phyloP scores from a whole-genome alignment of 1,140 invertebrate genomes.

The Potamilus streckersoni region DNA sequence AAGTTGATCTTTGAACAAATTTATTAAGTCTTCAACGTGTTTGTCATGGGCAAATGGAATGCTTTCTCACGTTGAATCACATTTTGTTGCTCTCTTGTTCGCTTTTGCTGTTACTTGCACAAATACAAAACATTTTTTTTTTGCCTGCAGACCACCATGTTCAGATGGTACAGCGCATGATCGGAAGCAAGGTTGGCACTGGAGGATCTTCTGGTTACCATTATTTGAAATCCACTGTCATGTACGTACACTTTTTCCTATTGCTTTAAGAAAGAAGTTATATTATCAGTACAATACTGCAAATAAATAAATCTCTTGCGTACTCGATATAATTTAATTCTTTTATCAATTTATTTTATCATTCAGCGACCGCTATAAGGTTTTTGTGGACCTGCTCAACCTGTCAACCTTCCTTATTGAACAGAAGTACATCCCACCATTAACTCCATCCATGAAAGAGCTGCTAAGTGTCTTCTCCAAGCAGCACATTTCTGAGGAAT shows the following conservation, averaged over 20 bases:
- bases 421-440: too few species aligned
- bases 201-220: slow-evolving; percentile 98
- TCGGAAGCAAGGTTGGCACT: slow-evolving; percentile 69
- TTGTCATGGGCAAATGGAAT: too few species aligned
- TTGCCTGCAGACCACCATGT: slow-evolving; percentile 90
- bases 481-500: too few species aligned
- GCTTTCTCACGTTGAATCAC: too few species aligned
- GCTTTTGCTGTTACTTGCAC: too few species aligned
- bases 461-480: too few species aligned
- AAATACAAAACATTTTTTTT: too few species aligned
- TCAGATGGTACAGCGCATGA: slow-evolving; percentile 98
- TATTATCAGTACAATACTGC: slow-evolving; percentile 83
- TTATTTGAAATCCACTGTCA: slow-evolving; percentile 80
- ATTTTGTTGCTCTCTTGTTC: too few species aligned
- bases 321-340: slow-evolving; percentile 90
- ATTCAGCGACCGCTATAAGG: too few species aligned
- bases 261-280: not conserved
- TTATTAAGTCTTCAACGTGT: slow-evolving; percentile 84
- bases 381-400: slow-evolving; percentile 70
- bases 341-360: slow-evolving; percentile 71
- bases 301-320: slow-evolving; percentile 95
- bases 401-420: slow-evolving; percentile 68
- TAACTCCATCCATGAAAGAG: too few species aligned
- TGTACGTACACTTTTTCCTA: slow-evolving; percentile 84
- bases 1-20: slow-evolving; percentile 97